A percentile compares a stretch with the other conserved stretches of the same genome.
These are phyloP conservation scores for Panopea generosa DNA, from an alignment of 2,888 invertebrate genomes.

Conservation along the genomic window DNA sequence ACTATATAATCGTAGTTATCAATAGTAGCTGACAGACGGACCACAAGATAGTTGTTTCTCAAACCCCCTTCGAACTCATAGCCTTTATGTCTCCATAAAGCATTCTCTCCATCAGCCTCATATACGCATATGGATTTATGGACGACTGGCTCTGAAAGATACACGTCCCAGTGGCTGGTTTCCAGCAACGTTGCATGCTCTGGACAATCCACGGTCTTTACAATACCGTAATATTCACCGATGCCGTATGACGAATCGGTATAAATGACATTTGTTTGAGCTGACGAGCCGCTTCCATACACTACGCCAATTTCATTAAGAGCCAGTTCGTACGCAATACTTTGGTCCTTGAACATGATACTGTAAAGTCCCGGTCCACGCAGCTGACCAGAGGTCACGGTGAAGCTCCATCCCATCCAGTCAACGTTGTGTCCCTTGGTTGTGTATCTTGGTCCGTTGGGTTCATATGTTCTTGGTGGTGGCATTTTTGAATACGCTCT, in stretches of 20 bases:
- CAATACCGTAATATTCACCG: slow-evolving; percentile 57
- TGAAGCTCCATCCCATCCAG: slow-evolving; percentile 73
- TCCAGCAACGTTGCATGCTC: slow-evolving; percentile 65
- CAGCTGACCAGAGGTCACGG: slow-evolving; percentile 58
- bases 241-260: slow-evolving; percentile 63
- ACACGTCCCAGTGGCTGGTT: slow-evolving; percentile 54
- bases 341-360: slow-evolving; percentile 61
- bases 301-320: slow-evolving; percentile 65
- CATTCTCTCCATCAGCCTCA: slow-evolving; percentile 63
- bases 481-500: slow-evolving; percentile 50
- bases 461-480: slow-evolving; percentile 65
- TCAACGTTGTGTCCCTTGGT: slow-evolving; percentile 64
- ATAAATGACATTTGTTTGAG: slow-evolving; percentile 61
- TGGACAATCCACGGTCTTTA: slow-evolving; percentile 70
- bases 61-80: slow-evolving; percentile 62
- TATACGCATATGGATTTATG: slow-evolving; percentile 68
- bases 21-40: slow-evolving; percentile 55
- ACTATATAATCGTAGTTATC: slow-evolving; percentile 70
- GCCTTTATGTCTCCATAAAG: slow-evolving; percentile 65
- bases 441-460: slow-evolving; percentile 65
- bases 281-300: slow-evolving; percentile 59
- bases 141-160: slow-evolving; percentile 34
- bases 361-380: slow-evolving; percentile 56
- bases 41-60: slow-evolving; percentile 58
- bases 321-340: slow-evolving; percentile 71